A percentile compares a stretch with the other conserved stretches of the same genome.
phyloP scores from a whole-genome alignment of 2,888 invertebrate species.

The Ditylenchus weischeri region DNA sequence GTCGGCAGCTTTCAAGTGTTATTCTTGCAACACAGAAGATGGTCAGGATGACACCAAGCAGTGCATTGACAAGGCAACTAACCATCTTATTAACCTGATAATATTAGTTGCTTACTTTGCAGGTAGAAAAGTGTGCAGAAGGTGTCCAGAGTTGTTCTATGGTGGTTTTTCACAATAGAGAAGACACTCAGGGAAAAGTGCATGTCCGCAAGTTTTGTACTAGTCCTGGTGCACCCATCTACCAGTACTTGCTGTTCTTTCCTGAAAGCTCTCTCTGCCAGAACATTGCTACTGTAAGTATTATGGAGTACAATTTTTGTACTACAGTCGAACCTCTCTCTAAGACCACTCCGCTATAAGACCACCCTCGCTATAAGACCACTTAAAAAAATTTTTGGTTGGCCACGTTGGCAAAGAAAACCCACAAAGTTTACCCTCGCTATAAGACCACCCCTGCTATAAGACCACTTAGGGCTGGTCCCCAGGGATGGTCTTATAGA shows the following conservation, averaged over 20 bases:
- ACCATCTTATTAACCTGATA: background rate
- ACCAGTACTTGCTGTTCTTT: constrained; percentile 52
- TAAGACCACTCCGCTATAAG: background rate
- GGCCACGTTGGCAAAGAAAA: too few relatives aligned
- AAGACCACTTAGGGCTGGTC: too few relatives aligned
- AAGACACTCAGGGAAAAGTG: constrained; percentile 18
- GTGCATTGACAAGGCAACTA: constrained; percentile 38
- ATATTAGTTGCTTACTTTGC: background rate
- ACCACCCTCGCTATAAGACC: too few relatives aligned
- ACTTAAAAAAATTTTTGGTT: too few relatives aligned
- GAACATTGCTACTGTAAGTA: constrained; percentile 46
- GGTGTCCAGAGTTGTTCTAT: constrained; percentile 37
- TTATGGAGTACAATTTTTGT: background rate
- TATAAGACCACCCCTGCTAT: too few relatives aligned
- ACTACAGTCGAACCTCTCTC: background rate
- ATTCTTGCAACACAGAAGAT: constrained; percentile 45
- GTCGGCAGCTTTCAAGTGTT: constrained; percentile 42
- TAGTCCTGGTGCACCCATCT: constrained; percentile 44
- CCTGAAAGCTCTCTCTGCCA: constrained; percentile 52
- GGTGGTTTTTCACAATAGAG: constrained; percentile 28
- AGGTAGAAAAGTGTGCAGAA: constrained; percentile 32
- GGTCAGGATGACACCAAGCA: constrained; percentile 35
- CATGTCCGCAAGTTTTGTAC: constrained; percentile 55
- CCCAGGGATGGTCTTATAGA: too few relatives aligned
- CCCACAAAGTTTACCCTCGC: too few relatives aligned